These are phyloP conservation scores for Agrypnia vestita DNA, from an alignment of 1,140 invertebrate species.

Conservation along the genomic window DNA sequence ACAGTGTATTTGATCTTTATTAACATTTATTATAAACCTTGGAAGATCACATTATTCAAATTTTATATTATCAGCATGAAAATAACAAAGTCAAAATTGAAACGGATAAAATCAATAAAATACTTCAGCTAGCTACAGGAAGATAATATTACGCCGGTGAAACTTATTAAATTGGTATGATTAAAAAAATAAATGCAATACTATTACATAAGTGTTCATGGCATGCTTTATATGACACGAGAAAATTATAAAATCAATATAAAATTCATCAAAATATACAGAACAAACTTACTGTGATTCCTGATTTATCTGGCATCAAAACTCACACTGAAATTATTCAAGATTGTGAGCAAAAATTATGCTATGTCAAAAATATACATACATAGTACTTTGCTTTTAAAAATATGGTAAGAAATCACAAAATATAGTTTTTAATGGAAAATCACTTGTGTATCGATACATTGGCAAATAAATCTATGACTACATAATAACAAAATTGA, in stretches of 20 bases:
- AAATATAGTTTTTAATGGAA: conserved; percentile 31
- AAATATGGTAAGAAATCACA: conserved; percentile 41
- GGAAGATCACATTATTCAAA: conserved; percentile 36
- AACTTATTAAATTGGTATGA: conserved; percentile 21
- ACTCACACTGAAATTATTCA: neutral
- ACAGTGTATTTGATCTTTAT: conserved; percentile 65
- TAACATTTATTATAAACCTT: conserved; percentile 62
- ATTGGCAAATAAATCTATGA: conserved; percentile 39
- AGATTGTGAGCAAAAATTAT: conserved; percentile 12
- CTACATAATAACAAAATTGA: conserved; percentile 44
- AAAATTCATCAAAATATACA: neutral
- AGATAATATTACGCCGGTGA: conserved; percentile 6
- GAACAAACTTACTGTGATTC: neutral
- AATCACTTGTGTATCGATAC: conserved; percentile 28
- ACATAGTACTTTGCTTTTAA: conserved; percentile 6
- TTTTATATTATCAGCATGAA: conserved; percentile 25
- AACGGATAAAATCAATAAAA: conserved; percentile 23
- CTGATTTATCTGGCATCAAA: neutral
- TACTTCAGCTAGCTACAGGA: conserved; percentile 12
- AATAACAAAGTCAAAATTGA: conserved; percentile 30
- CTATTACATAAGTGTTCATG: conserved; percentile 10
- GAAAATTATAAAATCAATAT: conserved; percentile 14
- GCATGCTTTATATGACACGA: conserved; percentile 17
- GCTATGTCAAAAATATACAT: conserved; percentile 42
- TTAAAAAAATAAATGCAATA: conserved; percentile 30